Base-by-base conservation (phyloP, 2,113 vertebrate genomes). In the Syngnathus floridae region DNA sequence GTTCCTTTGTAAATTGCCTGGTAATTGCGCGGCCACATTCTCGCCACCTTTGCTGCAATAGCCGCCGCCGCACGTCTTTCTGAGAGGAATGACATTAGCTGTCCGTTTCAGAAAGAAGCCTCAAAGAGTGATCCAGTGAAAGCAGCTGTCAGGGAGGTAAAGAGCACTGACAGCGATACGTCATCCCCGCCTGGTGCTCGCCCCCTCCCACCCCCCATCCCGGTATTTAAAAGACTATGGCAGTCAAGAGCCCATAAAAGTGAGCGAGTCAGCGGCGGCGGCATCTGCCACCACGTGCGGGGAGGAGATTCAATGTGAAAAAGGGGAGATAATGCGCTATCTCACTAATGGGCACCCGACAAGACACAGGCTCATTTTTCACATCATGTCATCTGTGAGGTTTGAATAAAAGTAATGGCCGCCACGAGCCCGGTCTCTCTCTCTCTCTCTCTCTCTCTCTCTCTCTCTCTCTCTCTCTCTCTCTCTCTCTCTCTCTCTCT, bases 301-400 rank as follows among this genome's bases (percentile, higher is more conserved):
- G 64, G 90, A 83, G 84, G 70, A 93, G 92, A 93, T 93, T 84
- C 91, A 88, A 89, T 90, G 93, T 93, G 93, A 95, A 94, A 93
- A 94, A 93, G 92, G 91, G 91, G 91, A 94, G 94, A 94, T 95
- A 95, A 96, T 94, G 92, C 92, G 94, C 92, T 94, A 92, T 90
- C 94, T 94, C 93, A 91, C 94, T 98, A 97, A 99, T 97, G 93
- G 96, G 94, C 94, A 92, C 92, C 95, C 93, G 92, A 96, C 93
- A 93, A 96, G 95, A 97, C 94, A 93, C 87, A 84, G 93, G 93
- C 95, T 95, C 95, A 94, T 98, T 98, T 97, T 95, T 98, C 95
- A 97, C 93, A 96, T 96, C 94, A 94, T 95, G 97, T 97, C 95
- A 98, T 95, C 93, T 94, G 93, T 88, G 91, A 93, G 94, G 92